Evolutionary conservation across 2,888 invertebrate species (phyloP), one percentile per base, ranked within the genome.

Genomic region (Prenolepis imparis): DNA sequence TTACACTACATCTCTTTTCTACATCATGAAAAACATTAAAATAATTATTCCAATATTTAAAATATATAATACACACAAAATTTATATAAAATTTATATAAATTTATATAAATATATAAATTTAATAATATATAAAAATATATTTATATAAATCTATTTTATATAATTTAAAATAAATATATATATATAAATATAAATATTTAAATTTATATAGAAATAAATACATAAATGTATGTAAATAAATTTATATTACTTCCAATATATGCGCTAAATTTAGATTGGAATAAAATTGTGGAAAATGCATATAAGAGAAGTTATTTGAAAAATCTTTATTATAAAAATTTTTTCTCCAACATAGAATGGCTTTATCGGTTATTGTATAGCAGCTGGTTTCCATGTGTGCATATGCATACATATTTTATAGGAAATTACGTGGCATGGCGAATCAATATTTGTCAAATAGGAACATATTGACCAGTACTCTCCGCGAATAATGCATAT

Each of bases 381-480:
- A 55, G 63, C 41, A 39, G 48, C 3, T 63, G 74, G 48, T 74
- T 28, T 67, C n/a, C 28, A 55, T 39, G 15, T 39, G 15, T n/a
- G 9, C 15, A 48, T 39, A n/a, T 67, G 41, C 24, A 39, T 74
- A 32, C 44, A 74, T 64, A 67, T 77, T 67, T 41, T n/a, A 77
- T 32, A 55, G n/a, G 41, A 68, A 67, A 68, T 41, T 77, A 67
- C 28, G 28, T 52, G 24, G 48, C 9, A n/a, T 39, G n/a, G 21
- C 28, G 8, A 67, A 68, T 57, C 67, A 21, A 55, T 77, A 67
- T 57, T 55, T 77, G 41, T 28, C 55, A 44, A 77, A 68, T 67
- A 28, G 18, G 8, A 3, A 6, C 4, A 32, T 18, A 18, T 66
- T 55, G 66, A 39, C 18, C 12, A n/a, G 18, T 3, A 3, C 8